Evolutionary conservation across 1,140 invertebrate species (phyloP).

Genomic region (Drosophila kepulauana): DNA sequence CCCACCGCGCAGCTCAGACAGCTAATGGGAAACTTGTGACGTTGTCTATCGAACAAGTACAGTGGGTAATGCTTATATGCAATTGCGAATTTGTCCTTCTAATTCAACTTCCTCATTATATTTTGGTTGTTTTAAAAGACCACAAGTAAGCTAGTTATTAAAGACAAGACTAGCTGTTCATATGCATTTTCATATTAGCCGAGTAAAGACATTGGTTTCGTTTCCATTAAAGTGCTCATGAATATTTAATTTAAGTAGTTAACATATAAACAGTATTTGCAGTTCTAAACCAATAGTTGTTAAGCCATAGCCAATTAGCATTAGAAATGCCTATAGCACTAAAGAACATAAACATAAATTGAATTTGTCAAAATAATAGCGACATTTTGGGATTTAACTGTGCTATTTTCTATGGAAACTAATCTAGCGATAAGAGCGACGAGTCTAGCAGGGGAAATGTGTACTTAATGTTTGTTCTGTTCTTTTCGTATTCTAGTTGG

Average conservation of each 20-base stretch:
- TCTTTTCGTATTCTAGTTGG: neutral
- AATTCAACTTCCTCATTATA: no score
- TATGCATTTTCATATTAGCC: no score
- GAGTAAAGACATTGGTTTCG: no score
- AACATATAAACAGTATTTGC: no score
- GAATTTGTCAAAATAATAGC: neutral
- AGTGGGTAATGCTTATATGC: neutral
- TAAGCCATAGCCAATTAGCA: neutral
- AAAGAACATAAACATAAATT: neutral
- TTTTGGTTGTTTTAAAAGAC: no score
- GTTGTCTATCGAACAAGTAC: neutral
- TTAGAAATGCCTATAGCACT: neutral
- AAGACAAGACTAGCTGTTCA: no score
- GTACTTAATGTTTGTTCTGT: neutral
- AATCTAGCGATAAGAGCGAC: constrained; percentile 4
- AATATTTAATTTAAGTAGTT: no score
- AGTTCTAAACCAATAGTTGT: no score
- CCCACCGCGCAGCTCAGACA: neutral
- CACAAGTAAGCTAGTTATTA: no score
- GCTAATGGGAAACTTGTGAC: constrained; percentile 26
- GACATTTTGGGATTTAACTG: neutral
- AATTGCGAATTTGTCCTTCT: no score
- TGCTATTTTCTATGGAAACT: neutral
- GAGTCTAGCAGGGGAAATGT: neutral
- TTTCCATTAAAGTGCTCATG: no score